Percentiles rank a stretch among this genome's conserved stretches.
phyloP scores from a whole-genome alignment of 2,797 vertebrate genomes.

The Phoeniculus purpureus region DNA sequence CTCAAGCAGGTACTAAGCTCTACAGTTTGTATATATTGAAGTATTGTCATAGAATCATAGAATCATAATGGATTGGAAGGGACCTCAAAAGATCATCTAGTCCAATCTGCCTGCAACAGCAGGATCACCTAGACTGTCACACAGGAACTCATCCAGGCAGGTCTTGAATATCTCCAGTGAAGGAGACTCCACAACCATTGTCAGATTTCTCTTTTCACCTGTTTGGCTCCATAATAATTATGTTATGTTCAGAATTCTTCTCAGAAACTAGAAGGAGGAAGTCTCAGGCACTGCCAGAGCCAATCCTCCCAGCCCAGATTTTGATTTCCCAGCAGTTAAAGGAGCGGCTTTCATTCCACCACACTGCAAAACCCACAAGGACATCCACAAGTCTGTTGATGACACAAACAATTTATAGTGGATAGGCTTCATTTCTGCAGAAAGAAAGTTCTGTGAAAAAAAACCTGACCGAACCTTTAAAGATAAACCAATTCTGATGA shows the following conservation, averaged over 20 bases:
- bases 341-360: not conserved
- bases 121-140: too few relatives aligned
- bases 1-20: not conserved
- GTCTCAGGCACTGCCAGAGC: rapidly evolving
- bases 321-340: not conserved
- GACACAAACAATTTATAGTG: not conserved
- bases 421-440: not conserved
- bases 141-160: too few relatives aligned
- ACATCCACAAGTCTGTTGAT: not conserved
- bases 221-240: not conserved
- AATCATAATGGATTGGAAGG: too few relatives aligned
- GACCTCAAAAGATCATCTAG: too few relatives aligned
- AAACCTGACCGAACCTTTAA: not conserved
- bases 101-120: too few relatives aligned
- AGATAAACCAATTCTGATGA: not conserved
- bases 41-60: too few relatives aligned
- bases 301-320: not conserved
- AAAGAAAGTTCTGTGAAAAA: not conserved
- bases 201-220: not conserved
- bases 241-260: not conserved
- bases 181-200: too few relatives aligned
- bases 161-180: too few relatives aligned
- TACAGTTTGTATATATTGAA: not conserved
- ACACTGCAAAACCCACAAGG: not conserved
- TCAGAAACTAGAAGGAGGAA: not conserved